Percentiles rank a stretch among this genome's conserved stretches.
These are phyloP conservation scores for Sisyra terminalis DNA, from an alignment of 2,888 invertebrate species.

Conservation along the genomic window DNA sequence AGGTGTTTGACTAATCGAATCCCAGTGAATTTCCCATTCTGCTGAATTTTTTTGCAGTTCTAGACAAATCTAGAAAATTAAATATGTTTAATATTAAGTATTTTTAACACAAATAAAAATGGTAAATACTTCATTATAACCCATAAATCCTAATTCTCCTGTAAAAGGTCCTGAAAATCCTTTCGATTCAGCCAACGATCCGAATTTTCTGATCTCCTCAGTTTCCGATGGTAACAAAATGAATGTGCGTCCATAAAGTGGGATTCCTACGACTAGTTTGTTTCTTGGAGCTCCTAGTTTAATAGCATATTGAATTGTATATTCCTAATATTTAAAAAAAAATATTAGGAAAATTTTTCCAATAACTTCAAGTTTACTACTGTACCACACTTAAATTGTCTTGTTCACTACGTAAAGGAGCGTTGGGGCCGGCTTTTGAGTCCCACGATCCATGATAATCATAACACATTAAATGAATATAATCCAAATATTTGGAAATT, in stretches of 20 bases:
- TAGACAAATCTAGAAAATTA: conserved; percentile 38
- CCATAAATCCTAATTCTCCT: conserved; percentile 66
- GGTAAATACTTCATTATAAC: conserved; percentile 67
- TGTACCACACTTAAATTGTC: conserved; percentile 55
- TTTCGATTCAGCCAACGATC: conserved; percentile 31
- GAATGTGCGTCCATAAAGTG: conserved; percentile 73
- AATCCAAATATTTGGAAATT: conserved; percentile 49
- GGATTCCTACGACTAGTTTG: conserved; percentile 68
- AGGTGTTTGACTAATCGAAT: conserved; percentile 44
- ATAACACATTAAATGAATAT: conserved; percentile 75
- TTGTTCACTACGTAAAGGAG: conserved; percentile 42
- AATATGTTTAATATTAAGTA: background rate
- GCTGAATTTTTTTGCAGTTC: conserved; percentile 39
- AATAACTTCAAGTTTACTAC: no score
- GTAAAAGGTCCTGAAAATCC: conserved; percentile 69
- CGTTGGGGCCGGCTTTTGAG: conserved; percentile 54
- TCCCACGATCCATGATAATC: conserved; percentile 84
- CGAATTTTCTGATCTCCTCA: conserved; percentile 30
- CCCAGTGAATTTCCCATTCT: conserved; percentile 55
- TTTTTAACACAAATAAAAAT: background rate
- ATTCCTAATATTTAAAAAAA: conserved; percentile 35
- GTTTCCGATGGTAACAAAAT: conserved; percentile 29
- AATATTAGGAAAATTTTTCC: no score
- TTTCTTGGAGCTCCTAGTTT: conserved; percentile 53
- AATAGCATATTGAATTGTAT: conserved; percentile 57